Conservation (phyloP, 2,888 invertebrate species). For the Cylloceria caligata region DNA sequence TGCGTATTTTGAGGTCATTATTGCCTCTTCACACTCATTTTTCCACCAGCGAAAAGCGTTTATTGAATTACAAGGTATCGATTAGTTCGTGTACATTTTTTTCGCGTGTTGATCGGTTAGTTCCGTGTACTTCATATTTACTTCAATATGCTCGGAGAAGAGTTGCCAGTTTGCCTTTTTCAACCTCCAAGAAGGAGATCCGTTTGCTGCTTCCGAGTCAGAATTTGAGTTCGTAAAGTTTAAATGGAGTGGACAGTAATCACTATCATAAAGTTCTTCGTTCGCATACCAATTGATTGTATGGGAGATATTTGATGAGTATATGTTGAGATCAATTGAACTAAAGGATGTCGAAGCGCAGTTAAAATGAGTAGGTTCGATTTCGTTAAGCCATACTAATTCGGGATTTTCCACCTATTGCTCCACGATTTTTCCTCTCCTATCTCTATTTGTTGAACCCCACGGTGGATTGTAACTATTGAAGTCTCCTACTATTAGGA, state of each 20-base stretch:
- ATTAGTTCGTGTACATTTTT: too few relatives aligned
- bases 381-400: neutral
- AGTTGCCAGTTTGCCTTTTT: neutral
- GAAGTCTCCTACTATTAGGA: neutral
- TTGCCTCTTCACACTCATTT: too few relatives aligned
- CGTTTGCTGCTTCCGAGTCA: neutral
- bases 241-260: conserved; percentile 59
- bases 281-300: conserved; percentile 20
- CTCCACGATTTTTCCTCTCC: neutral
- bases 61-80: too few relatives aligned
- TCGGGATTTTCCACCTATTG: neutral
- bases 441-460: neutral
- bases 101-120: too few relatives aligned
- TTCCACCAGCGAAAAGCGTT: too few relatives aligned
- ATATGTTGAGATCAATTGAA: conserved; percentile 55
- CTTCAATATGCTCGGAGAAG: neutral
- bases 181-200: neutral
- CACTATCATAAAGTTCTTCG: conserved; percentile 45
- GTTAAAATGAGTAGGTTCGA: conserved; percentile 35
- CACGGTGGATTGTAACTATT: neutral
- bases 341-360: conserved; percentile 35
- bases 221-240: neutral
- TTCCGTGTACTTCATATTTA: neutral
- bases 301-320: neutral
- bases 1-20: too few relatives aligned